Evolutionary conservation across 2,797 vertebrate species (phyloP).

Genomic region (Clarias platycephalus): DNA sequence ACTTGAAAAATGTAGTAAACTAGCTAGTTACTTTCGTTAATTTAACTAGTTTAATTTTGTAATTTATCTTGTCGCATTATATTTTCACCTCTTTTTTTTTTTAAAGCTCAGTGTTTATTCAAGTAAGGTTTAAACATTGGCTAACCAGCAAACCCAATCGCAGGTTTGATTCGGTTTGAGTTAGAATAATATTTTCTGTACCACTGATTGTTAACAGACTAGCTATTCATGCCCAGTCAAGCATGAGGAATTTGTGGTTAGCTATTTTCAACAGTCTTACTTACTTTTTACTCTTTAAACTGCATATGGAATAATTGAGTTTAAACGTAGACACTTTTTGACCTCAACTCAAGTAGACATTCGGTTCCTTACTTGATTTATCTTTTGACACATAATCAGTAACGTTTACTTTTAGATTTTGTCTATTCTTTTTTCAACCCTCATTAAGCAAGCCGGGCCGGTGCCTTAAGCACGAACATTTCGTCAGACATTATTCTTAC

Average conservation of each 20-base stretch:
- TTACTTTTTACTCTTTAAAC: background rate
- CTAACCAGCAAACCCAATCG: background rate
- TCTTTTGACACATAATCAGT: background rate
- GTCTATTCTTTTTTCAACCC: background rate
- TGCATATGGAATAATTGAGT: background rate
- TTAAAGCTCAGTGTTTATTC: background rate
- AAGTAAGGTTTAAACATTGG: background rate
- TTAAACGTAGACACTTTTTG: background rate
- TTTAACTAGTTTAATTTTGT: background rate
- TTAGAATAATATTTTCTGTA: background rate
- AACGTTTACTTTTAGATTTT: background rate
- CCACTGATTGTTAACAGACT: background rate
- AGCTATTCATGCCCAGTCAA: background rate
- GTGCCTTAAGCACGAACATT: background rate
- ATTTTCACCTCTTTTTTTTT: background rate
- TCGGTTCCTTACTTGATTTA: background rate
- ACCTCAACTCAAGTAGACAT: background rate
- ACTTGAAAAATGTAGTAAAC: background rate
- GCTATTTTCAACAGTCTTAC: background rate
- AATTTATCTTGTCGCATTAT: background rate
- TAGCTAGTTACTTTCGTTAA: background rate
- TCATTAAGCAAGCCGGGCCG: background rate
- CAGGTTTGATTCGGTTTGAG: background rate
- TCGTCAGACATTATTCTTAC: background rate
- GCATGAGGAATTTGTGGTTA: conserved; percentile 14